Evolutionary conservation across 2,888 invertebrate species (phyloP).

Genomic region (Diadegma fenestrale): DNA sequence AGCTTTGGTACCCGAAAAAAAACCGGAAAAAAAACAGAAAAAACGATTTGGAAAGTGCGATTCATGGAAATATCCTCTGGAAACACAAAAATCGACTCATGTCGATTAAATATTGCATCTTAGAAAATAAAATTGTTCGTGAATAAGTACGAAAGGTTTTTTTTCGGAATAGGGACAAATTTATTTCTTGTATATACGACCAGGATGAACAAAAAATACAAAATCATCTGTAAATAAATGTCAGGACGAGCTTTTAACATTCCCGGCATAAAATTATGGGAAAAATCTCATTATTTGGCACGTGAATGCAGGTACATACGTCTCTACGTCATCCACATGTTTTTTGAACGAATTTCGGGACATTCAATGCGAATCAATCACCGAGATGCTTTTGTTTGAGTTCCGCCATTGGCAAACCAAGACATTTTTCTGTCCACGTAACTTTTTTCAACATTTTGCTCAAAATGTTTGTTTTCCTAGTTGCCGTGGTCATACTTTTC

Average conservation of each 20-base stretch:
- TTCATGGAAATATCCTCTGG: conserved; percentile 70
- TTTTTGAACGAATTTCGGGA: conserved; percentile 25
- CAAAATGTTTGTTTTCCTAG: conserved; percentile 76
- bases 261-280: no score
- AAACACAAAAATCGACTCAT: no score
- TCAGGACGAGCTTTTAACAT: conserved; percentile 56
- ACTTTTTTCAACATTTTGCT: conserved; percentile 52
- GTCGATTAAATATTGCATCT: conserved; percentile 50
- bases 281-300: no score
- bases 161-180: conserved; percentile 61
- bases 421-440: conserved; percentile 55
- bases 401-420: conserved; percentile 53
- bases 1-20: conserved; percentile 50
- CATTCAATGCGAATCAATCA: conserved; percentile 9
- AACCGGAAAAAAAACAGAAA: conserved; percentile 20
- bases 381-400: conserved; percentile 52
- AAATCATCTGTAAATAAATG: conserved; percentile 65
- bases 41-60: conserved; percentile 65
- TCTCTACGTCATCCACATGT: no score
- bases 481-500: conserved; percentile 71
- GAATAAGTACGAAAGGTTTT: conserved; percentile 44
- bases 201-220: conserved; percentile 21
- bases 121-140: conserved; percentile 39
- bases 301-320: no score
- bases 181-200: conserved; percentile 62